Conservation (phyloP, 1,140 invertebrate species). For the Drosophila setifemur region DNA sequence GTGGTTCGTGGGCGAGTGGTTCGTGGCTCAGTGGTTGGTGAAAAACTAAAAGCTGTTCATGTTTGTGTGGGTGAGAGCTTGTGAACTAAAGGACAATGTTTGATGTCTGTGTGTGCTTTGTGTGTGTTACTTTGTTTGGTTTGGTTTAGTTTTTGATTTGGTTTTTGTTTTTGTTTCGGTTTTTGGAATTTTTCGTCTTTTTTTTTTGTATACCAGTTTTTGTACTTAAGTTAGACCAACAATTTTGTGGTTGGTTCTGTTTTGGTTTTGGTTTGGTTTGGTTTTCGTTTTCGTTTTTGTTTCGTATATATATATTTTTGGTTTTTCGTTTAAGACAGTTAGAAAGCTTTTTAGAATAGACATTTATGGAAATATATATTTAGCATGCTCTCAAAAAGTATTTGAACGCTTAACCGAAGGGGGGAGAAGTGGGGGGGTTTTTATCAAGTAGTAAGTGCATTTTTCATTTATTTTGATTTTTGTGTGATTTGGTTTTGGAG, state of each 20-base stretch:
- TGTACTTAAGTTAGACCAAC: constrained; percentile 45
- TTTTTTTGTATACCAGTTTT: constrained; percentile 17
- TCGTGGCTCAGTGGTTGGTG: constrained; percentile 7
- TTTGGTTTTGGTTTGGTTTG: constrained; percentile 14
- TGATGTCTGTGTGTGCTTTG: constrained; percentile 36
- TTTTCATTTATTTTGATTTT: constrained; percentile 47
- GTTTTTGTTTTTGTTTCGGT: constrained; percentile 18
- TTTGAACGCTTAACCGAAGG: constrained; percentile 75
- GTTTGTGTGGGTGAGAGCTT: constrained; percentile 2
- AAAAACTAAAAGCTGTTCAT: constrained; percentile 49
- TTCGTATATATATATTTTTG: too few relatives aligned
- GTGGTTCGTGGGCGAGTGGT: constrained; percentile 7
- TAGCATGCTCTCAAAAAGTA: constrained; percentile 82
- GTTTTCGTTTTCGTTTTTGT: constrained; percentile 11
- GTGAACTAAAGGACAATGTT: constrained; percentile 23
- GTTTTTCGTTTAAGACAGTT: constrained; percentile 49
- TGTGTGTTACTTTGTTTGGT: constrained; percentile 28
- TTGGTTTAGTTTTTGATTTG: constrained; percentile 31
- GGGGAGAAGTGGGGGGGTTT: constrained; percentile 45
- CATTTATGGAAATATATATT: constrained; percentile 81
- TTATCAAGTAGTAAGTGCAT: constrained; percentile 66
- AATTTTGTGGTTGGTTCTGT: constrained; percentile 29
- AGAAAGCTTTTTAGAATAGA: constrained; percentile 75
- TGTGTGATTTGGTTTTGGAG: constrained; percentile 13
- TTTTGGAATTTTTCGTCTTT: constrained; percentile 11